phyloP scores from a whole-genome alignment of 1,140 invertebrate species.

The Euschistus heros region DNA sequence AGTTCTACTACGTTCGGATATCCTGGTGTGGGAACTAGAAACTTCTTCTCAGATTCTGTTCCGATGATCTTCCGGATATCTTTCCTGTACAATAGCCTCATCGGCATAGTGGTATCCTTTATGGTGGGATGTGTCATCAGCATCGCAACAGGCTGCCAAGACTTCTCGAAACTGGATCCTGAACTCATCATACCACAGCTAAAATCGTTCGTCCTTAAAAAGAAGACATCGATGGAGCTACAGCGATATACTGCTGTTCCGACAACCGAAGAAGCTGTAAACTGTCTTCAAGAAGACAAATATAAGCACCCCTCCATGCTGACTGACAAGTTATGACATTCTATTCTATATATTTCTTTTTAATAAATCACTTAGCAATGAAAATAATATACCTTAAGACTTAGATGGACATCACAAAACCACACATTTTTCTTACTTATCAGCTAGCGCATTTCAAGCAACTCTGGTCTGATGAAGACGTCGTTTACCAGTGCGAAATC shows the following conservation, averaged over 20 bases:
- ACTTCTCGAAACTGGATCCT: neutral
- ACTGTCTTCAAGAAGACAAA: no score
- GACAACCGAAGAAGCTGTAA: no score
- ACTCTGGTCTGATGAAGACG: no score
- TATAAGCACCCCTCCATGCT: no score
- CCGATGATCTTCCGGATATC: constrained; percentile 1
- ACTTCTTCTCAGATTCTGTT: neutral
- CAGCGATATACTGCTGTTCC: no score
- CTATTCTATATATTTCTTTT: neutral
- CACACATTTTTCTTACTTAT: no score
- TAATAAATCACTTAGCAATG: neutral
- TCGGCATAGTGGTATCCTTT: neutral
- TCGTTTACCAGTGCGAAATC: no score
- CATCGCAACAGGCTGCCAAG: neutral
- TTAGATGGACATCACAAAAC: no score
- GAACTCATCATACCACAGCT: constrained; percentile 12
- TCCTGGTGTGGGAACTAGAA: constrained; percentile 10
- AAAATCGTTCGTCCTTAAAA: neutral
- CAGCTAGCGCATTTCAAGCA: no score
- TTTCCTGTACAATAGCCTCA: constrained; percentile 12
- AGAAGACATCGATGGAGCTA: no score
- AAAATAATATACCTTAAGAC: no score
- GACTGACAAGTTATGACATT: neutral
- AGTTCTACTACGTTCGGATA: constrained; percentile 10
- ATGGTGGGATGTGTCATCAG: neutral